Percentiles rank a stretch among this genome's conserved stretches.
Conservation (phyloP, 1,140 invertebrate genomes). For the Sycobia sp. region DNA sequence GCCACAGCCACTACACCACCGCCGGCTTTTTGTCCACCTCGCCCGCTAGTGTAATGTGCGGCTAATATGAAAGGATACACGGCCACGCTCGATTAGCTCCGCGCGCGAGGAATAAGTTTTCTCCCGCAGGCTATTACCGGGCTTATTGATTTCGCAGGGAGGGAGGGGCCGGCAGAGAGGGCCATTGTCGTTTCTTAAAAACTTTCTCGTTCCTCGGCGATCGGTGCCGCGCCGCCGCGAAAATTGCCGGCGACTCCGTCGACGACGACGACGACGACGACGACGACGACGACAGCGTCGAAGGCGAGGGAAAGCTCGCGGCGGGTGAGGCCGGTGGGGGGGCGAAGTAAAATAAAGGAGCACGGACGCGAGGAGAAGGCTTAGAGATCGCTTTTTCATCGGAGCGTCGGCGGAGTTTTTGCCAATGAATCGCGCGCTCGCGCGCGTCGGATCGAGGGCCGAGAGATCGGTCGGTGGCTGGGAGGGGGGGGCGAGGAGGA, state of each 20-base stretch:
- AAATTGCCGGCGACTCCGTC: conserved; percentile 2
- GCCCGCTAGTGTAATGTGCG: neutral
- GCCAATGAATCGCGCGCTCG: conserved; percentile 36
- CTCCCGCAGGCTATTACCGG: neutral
- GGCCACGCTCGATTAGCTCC: conserved; percentile 12
- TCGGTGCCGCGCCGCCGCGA: neutral
- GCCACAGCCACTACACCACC: too few relatives aligned
- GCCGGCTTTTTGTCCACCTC: too few relatives aligned
- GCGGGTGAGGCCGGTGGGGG: neutral
- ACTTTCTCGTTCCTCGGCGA: conserved; percentile 9
- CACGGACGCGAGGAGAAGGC: neutral
- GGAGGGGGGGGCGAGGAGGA: too few relatives aligned
- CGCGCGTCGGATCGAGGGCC: conserved; percentile 40
- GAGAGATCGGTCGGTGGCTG: too few relatives aligned
- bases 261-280: too few relatives aligned
- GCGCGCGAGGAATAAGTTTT: neutral
- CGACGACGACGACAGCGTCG: too few relatives aligned
- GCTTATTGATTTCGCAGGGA: conserved; percentile 3
- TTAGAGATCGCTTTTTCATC: conserved; percentile 48
- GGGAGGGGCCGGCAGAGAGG: neutral
- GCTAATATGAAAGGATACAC: conserved; percentile 7
- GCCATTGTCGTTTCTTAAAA: neutral
- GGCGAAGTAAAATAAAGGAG: too few relatives aligned
- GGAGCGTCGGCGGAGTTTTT: conserved; percentile 48
- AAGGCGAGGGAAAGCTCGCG: too few relatives aligned